Percentiles rank a stretch among this genome's conserved stretches.
phyloP scores from a whole-genome alignment of 2,888 invertebrate species.

The Eupithecia tripunctaria region DNA sequence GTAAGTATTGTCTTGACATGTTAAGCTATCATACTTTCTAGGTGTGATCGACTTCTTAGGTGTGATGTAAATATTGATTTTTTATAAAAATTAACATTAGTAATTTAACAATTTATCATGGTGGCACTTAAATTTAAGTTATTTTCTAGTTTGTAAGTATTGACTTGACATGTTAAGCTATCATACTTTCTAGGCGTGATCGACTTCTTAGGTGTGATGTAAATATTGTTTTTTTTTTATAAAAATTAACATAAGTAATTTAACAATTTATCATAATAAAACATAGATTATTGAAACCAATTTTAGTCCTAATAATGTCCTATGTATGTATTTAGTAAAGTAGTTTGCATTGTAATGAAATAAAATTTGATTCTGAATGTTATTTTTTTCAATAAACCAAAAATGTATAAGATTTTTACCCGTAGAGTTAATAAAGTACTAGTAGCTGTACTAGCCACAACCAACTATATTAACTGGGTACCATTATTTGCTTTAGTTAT shows the following conservation, averaged over 20 bases:
- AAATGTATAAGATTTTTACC: not conserved
- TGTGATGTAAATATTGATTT: constrained; percentile 6
- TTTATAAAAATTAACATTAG: not conserved
- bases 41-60: not conserved
- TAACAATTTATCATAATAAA: not conserved
- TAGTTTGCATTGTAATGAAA: not conserved
- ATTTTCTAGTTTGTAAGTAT: not conserved
- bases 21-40: not conserved
- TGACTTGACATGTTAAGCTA: not conserved
- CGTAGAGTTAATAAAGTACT: too few species aligned
- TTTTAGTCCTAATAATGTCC: not conserved
- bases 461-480: too few species aligned
- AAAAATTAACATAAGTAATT: not conserved
- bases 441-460: too few species aligned
- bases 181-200: too few species aligned
- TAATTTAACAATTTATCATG: not conserved
- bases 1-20: not conserved
- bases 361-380: not conserved
- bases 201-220: not conserved
- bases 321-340: not conserved
- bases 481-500: too few species aligned
- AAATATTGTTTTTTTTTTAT: not conserved
- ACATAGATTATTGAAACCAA: not conserved
- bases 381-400: not conserved
- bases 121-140: not conserved